Evolutionary conservation across 2,113 vertebrate genomes (phyloP).

Genomic region (Ameiurus melas): DNA sequence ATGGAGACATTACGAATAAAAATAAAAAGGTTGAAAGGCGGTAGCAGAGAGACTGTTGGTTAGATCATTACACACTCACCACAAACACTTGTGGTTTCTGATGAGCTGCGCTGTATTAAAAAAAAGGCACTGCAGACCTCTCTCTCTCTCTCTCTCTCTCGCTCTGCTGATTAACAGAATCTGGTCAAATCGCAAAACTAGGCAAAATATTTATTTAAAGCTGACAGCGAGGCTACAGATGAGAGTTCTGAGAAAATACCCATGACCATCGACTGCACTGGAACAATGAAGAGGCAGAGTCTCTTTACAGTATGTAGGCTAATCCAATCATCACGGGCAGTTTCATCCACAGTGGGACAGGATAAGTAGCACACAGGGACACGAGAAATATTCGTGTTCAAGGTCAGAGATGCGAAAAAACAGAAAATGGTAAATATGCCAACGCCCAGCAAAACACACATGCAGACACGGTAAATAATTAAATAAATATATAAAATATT

Average conservation of each 20-base stretch:
- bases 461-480: background rate
- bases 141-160: background rate
- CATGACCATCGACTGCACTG: background rate
- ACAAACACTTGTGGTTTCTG: background rate
- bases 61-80: background rate
- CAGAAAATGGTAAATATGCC: background rate
- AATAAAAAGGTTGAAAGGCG: background rate
- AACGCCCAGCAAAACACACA: background rate
- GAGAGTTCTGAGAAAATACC: background rate
- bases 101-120: background rate
- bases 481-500: background rate
- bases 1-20: background rate
- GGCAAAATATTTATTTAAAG: background rate
- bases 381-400: background rate
- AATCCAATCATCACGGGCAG: conserved; percentile 7
- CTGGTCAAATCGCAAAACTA: background rate
- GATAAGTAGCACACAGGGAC: background rate
- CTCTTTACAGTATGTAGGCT: background rate
- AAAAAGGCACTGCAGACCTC: background rate
- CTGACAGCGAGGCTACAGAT: background rate
- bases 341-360: background rate
- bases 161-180: background rate
- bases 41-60: no score
- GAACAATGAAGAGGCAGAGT: background rate
- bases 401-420: background rate